Evolutionary conservation across 2,797 vertebrate species (phyloP), one percentile per base, ranked within the genome.

Genomic region (Malacoraja senta): DNA sequence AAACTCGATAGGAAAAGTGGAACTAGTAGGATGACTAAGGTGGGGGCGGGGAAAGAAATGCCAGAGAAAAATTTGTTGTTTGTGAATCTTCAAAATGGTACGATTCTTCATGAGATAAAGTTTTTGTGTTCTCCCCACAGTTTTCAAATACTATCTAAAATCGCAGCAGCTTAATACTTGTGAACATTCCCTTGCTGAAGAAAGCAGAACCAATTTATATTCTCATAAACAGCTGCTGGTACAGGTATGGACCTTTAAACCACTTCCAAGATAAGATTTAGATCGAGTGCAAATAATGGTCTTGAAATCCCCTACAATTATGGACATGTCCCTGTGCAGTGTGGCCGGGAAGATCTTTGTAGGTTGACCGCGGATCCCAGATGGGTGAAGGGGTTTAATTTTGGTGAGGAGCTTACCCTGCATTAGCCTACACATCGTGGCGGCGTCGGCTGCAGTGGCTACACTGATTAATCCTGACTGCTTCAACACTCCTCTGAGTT

Each of bases 381-480:
- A 21, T 21, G 84, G 15, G 7, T 12, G 0, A 7, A 71, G 71
- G 71, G 26, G 35, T 12, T 68, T 26, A 35, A 9, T 24, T 74
- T 8, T 8, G 24, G 35, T 10, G 90, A 53, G 38, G 44, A 15
- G 90, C 24, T 7, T 3, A 26, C 68, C n/a, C 21, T 7, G 24
- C 90, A 92, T 91, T 72, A 44, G 24, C 21, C 32, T 91, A 32
- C 95, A 93, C 65, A 68, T 94, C 58, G 3, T 86, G 95, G 95
- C 95, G 94, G 95, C 96, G 97, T 96, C 95, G 94, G 93, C 97
- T 96, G 95, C 95, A 96, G 95, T 95, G 94, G 94, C 96, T 94
- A 94, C 95, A 95, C 95, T 98, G 96, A 98, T 96, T 96, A 96
- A 95, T 96, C 93, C 94, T 96, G 97, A 98, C 97, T 97, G 96